A percentile compares a stretch with the other conserved stretches of the same genome.
Evolutionary conservation across 2,888 invertebrate species (phyloP).

Genomic region (Proisotoma minuta): DNA sequence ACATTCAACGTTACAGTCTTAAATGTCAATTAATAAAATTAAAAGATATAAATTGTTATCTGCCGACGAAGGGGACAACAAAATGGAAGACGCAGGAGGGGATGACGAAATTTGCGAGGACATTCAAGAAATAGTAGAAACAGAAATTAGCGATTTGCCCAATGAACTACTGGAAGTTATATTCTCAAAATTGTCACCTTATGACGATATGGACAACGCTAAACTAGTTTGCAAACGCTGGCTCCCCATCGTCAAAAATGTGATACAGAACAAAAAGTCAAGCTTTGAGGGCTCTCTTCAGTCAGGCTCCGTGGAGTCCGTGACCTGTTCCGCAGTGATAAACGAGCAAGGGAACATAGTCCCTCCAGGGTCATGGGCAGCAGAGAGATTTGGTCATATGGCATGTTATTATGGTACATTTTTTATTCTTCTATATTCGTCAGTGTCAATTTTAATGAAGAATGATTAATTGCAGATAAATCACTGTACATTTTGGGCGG

Average conservation of each 20-base stretch:
- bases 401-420: conserved; percentile 65
- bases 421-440: neutral
- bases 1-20: no score
- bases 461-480: conserved; percentile 55
- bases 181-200: conserved; percentile 80
- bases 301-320: conserved; percentile 73
- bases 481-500: conserved; percentile 95
- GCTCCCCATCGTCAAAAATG: conserved; percentile 80
- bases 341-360: conserved; percentile 51
- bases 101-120: neutral
- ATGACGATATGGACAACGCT: conserved; percentile 81
- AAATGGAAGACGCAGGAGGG: neutral
- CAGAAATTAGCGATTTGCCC: conserved; percentile 61
- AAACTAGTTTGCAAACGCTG: conserved; percentile 81
- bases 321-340: conserved; percentile 51
- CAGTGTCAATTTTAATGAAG: neutral
- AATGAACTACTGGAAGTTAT: conserved; percentile 92
- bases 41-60: no score
- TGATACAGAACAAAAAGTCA: conserved; percentile 66
- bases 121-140: neutral
- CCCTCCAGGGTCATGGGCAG: conserved; percentile 64
- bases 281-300: conserved; percentile 71
- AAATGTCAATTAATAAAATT: no score
- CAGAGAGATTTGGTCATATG: conserved; percentile 87
- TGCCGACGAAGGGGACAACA: neutral